phyloP scores from a whole-genome alignment of 2,797 vertebrate species.

The Sebastes variabilis region DNA sequence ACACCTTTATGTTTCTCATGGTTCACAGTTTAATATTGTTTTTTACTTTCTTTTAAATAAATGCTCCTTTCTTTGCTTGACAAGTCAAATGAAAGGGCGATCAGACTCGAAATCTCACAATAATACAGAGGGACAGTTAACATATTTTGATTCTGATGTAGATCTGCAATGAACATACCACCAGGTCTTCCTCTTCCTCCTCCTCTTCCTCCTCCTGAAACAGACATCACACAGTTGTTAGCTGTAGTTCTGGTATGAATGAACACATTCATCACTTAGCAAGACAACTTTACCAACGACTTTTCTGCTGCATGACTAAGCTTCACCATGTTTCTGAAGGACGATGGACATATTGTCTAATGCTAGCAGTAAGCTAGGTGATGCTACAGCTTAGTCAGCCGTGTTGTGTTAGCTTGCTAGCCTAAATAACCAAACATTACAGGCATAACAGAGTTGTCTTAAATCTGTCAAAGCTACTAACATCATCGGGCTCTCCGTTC shows the following conservation, averaged over 20 bases:
- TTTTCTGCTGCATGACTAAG: not conserved
- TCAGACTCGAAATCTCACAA: not conserved
- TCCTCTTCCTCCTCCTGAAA: slow-evolving; percentile 78
- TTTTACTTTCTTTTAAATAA: not conserved
- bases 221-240: not conserved
- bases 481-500: slow-evolving; percentile 82
- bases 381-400: slow-evolving; percentile 17
- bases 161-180: slow-evolving; percentile 72
- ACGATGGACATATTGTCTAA: not conserved
- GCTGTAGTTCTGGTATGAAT: not conserved
- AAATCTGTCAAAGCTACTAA: slow-evolving; percentile 8
- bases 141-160: not conserved
- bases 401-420: not conserved
- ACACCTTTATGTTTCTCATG: not conserved
- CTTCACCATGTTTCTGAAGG: not conserved
- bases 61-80: not conserved
- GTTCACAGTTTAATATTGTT: not conserved
- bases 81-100: not conserved
- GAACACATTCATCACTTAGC: not conserved
- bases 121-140: not conserved
- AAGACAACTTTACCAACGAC: not conserved
- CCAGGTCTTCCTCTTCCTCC: slow-evolving; percentile 81
- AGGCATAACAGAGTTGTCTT: rapidly evolving
- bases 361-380: slow-evolving; percentile 35
- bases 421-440: not conserved